phyloP scores from a whole-genome alignment of 2,797 vertebrate genomes.

The Carcharodon carcharias region DNA sequence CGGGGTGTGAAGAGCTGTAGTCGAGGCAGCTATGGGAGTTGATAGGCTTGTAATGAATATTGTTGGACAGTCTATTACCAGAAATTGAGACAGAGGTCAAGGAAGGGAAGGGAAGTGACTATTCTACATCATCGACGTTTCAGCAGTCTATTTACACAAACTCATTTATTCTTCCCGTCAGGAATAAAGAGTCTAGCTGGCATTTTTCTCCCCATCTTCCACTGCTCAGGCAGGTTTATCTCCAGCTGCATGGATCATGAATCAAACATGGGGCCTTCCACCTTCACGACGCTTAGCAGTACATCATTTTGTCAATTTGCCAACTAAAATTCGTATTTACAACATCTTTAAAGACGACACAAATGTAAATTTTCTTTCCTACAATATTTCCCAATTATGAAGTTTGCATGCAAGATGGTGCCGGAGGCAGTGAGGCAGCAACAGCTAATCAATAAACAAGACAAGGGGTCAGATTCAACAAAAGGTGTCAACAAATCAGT shows the following conservation, averaged over 20 bases:
- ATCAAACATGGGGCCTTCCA: not conserved
- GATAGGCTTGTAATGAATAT: too few relatives aligned
- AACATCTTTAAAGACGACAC: not conserved
- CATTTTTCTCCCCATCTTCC: not conserved
- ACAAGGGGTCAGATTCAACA: not conserved
- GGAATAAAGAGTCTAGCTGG: not conserved
- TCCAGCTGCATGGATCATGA: not conserved
- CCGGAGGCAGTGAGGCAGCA: not conserved
- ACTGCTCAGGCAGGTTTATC: not conserved
- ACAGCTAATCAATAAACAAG: not conserved
- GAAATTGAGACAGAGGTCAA: too few relatives aligned
- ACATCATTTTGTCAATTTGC: not conserved
- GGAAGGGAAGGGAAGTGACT: too few relatives aligned
- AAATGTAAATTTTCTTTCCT: not conserved
- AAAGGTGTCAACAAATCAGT: not conserved
- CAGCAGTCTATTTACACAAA: not conserved
- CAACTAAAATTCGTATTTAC: not conserved
- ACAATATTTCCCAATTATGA: not conserved
- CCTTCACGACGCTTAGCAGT: not conserved
- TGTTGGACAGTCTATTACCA: too few relatives aligned
- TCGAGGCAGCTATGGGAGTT: too few relatives aligned
- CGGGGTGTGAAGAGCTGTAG: too few relatives aligned
- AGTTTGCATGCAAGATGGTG: not conserved
- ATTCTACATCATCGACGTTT: not conserved
- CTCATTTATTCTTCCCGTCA: not conserved